Evolutionary conservation across 1,140 invertebrate species (phyloP).

Genomic region (Eufriesea mexicana): DNA sequence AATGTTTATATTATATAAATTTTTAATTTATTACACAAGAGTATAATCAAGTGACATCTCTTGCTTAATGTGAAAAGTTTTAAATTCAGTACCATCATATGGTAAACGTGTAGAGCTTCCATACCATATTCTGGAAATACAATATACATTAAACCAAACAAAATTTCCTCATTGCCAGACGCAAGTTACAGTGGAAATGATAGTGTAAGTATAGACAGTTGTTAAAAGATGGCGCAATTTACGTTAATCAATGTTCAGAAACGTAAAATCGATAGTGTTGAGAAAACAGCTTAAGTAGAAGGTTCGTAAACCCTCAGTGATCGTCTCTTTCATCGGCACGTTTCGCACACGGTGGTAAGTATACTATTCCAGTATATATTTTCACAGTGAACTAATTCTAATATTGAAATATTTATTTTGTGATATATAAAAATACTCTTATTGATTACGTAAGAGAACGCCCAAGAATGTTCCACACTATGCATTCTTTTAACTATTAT

Average conservation of each 20-base stretch:
- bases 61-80: not conserved
- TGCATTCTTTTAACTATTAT: not conserved
- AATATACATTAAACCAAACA: not conserved
- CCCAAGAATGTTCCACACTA: not conserved
- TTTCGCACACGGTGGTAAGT: not conserved
- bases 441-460: constrained; percentile 16
- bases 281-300: not conserved
- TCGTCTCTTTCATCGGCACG: constrained; percentile 12
- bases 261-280: not conserved
- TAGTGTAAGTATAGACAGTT: not conserved
- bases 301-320: not conserved
- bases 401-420: not conserved
- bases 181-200: not conserved
- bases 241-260: too few species aligned
- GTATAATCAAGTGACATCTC: not conserved
- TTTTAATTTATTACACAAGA: not conserved
- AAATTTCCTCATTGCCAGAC: not conserved
- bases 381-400: not conserved
- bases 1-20: not conserved
- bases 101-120: not conserved
- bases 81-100: not conserved
- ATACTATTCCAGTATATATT: too few species aligned
- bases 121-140: not conserved
- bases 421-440: not conserved
- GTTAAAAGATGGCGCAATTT: not conserved